These are phyloP conservation scores for Acanthopleura granulata DNA, from an alignment of 2,888 invertebrate species.

Conservation along the genomic window DNA sequence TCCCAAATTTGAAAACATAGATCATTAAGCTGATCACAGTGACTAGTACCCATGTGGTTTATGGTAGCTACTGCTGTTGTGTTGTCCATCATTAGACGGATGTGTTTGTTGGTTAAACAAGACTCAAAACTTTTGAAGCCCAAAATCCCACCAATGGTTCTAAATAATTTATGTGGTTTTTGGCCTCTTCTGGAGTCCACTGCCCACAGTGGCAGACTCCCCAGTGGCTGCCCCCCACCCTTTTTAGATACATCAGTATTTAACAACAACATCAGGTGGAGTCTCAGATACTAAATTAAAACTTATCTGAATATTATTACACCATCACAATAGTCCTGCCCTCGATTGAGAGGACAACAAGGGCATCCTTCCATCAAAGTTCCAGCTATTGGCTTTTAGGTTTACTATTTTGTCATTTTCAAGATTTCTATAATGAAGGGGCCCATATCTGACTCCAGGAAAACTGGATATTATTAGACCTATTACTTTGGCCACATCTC, in stretches of 20 bases:
- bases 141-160: not conserved
- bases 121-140: not conserved
- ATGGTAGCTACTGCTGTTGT: too few relatives aligned
- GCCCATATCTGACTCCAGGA: too few relatives aligned
- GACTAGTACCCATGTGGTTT: too few relatives aligned
- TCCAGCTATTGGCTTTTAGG: not conserved
- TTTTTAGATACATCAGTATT: conserved; percentile 18
- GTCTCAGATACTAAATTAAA: too few relatives aligned
- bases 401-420: too few relatives aligned
- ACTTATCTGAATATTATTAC: not conserved
- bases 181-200: not conserved
- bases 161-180: not conserved
- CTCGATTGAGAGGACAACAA: not conserved
- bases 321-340: not conserved
- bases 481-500: too few relatives aligned
- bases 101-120: too few relatives aligned
- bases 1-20: too few relatives aligned
- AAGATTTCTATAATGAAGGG: too few relatives aligned
- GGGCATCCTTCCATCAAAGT: not conserved
- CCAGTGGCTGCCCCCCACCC: conserved; percentile 16
- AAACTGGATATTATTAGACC: too few relatives aligned
- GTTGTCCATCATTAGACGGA: too few relatives aligned
- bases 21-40: too few relatives aligned
- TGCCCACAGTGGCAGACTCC: not conserved
- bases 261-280: conserved; percentile 1